Evolutionary conservation across 2,888 invertebrate species (phyloP).

Genomic region (Serripes groenlandicus): DNA sequence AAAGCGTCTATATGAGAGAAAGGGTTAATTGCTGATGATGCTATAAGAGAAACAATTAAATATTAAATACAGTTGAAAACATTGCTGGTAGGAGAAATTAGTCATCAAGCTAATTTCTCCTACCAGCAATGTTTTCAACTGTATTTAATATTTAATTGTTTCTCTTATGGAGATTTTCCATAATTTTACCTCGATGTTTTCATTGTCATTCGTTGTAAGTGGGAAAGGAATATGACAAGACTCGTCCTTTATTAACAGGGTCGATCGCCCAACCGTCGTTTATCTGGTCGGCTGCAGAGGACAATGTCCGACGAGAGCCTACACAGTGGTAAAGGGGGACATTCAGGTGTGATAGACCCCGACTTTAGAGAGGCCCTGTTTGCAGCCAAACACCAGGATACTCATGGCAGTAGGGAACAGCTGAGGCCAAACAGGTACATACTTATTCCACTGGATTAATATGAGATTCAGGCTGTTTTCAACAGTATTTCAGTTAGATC

Average conservation of each 20-base stretch:
- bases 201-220: neutral
- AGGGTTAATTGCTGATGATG: neutral
- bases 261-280: constrained; percentile 59
- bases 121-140: too few species aligned
- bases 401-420: constrained; percentile 43
- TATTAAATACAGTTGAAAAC: neutral
- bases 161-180: too few species aligned
- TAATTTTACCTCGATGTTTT: too few species aligned
- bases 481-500: too few species aligned
- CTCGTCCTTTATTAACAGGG: neutral
- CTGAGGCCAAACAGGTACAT: constrained; percentile 53
- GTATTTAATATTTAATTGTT: too few species aligned
- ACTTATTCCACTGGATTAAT: too few species aligned
- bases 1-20: too few species aligned
- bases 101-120: too few species aligned
- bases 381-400: constrained; percentile 47
- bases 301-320: constrained; percentile 85
- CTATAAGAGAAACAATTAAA: too few species aligned
- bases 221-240: neutral
- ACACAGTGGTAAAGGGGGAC: constrained; percentile 78
- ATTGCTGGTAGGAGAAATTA: too few species aligned
- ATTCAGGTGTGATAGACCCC: constrained; percentile 39
- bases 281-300: constrained; percentile 81
- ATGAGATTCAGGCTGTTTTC: too few species aligned
- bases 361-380: constrained; percentile 68